Base-by-base conservation (phyloP, 1,140 invertebrate genomes). In the Dendrolimus kikuchii region DNA sequence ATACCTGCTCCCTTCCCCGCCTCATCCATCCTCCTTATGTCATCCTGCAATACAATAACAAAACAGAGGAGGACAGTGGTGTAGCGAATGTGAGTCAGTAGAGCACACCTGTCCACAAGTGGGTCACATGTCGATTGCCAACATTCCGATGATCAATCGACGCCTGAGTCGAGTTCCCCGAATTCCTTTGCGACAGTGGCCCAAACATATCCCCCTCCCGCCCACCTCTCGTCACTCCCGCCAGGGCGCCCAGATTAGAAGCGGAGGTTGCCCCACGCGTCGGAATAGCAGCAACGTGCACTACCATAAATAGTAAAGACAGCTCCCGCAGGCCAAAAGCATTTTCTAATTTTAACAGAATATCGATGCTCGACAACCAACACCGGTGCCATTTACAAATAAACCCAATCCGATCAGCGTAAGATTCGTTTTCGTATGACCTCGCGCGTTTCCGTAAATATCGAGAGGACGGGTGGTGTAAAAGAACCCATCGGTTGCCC, bases 261-360 rank as follows among this genome's bases (percentile, higher is more conserved):
- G 44, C 57, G 38, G 57, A 75, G 67, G 65, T 64, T 62, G 60
- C 74, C 68, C 68, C 77, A 73, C 69, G 76, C 55, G 58, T 71
- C 60, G 65, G 58, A 76, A 66, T 70, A 79, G 74, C 68, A 58
- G 53, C 65, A 52, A 59, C 69, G 57, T 57, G 65, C 81, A 77
- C 68, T 79, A 80, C 81, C 81, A 83, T 85, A 85, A 82, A 85
- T 85, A 85, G 81, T 80, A 76, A 85, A 85, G 71, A 75, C 70
- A 68, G 65, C 69, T 75, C 74, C 72, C 72, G 74, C 71, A 23
- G 51, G 64, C 66, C 68, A 57, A 68, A 73, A 75, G 68, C 71
- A 68, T 76, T 79, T 77, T 83, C 77, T 82, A 82, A 80, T 70
- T 80, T 74, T 84, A 78, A 59, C 73, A 55, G 59, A 68, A 66